Percentiles rank a stretch among this genome's conserved stretches.
phyloP scores from a whole-genome alignment of 2,797 vertebrate species.

The Leptoclinus maculatus region DNA sequence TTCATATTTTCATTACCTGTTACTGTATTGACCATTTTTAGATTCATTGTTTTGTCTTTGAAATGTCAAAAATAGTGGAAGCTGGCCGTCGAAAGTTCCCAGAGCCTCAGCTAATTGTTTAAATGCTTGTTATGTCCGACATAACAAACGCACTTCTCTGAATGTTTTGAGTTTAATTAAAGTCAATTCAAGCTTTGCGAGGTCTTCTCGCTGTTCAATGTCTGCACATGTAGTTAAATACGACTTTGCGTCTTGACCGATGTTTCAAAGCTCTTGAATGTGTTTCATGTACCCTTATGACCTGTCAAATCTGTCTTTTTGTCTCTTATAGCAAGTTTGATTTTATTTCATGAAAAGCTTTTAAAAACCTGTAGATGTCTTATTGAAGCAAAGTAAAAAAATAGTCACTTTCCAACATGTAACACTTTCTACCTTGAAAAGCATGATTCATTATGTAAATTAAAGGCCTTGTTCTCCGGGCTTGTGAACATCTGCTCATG shows the following conservation, averaged over 20 bases:
- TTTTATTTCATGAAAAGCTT: constrained; percentile 32
- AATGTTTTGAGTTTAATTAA: constrained; percentile 10
- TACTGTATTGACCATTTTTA: not conserved
- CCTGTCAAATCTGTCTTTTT: constrained; percentile 1
- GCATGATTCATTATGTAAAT: constrained; percentile 17
- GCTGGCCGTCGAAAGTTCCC: not conserved
- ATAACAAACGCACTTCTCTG: not conserved
- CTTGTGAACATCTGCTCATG: not conserved
- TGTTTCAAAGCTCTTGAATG: constrained; percentile 25
- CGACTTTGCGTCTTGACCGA: constrained; percentile 5
- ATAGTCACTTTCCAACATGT: constrained; percentile 11
- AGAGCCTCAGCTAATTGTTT: not conserved
- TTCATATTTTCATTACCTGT: not conserved
- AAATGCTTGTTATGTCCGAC: not conserved
- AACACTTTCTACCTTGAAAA: constrained; percentile 26
- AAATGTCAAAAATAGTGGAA: not conserved
- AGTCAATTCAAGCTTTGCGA: not conserved
- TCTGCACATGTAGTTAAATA: constrained; percentile 6
- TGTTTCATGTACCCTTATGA: not conserved
- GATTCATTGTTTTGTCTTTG: not conserved
- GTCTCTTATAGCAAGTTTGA: not conserved
- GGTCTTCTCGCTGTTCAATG: not conserved
- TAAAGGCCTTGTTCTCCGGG: not conserved
- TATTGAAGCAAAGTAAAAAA: constrained; percentile 8
- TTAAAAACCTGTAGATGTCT: constrained; percentile 6